phyloP scores from a whole-genome alignment of 2,888 invertebrate genomes.

The Aradus depressus region DNA sequence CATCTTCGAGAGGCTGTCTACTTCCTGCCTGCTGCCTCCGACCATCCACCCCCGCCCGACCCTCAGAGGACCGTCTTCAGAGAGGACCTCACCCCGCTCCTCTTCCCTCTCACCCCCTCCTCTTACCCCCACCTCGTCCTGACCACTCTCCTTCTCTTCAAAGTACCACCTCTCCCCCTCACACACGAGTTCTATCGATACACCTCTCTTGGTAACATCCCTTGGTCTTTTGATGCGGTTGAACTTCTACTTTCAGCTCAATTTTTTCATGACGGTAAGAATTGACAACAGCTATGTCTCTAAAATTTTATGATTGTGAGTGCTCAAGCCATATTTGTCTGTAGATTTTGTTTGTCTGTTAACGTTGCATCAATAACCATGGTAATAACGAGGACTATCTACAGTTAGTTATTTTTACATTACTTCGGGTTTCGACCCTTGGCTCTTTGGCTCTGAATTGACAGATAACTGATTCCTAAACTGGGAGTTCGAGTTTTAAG shows the following conservation, averaged over 20 bases:
- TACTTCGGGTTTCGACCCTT: too few species aligned
- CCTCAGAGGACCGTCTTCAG: slow-evolving; percentile 53
- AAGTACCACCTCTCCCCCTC: slow-evolving; percentile 35
- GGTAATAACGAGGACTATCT: too few species aligned
- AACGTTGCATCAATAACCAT: too few species aligned
- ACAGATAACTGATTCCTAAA: too few species aligned
- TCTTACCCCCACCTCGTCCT: slow-evolving; percentile 50
- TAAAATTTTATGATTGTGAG: too few species aligned
- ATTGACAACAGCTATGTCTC: too few species aligned
- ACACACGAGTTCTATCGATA: slow-evolving; percentile 24
- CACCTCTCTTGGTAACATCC: slow-evolving; percentile 23
- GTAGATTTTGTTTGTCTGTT: too few species aligned
- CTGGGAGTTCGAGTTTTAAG: too few species aligned
- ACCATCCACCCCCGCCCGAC: slow-evolving; percentile 33
- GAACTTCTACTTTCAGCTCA: slow-evolving; percentile 23
- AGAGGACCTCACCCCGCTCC: slow-evolving; percentile 53
- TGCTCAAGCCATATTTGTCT: too few species aligned
- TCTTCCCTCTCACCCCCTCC: slow-evolving; percentile 51
- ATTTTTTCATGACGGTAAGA: too few species aligned
- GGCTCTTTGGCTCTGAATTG: too few species aligned
- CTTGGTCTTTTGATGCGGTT: slow-evolving; percentile 28
- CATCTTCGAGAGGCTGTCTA: slow-evolving; percentile 58
- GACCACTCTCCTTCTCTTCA: slow-evolving; percentile 46
- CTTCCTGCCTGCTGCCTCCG: slow-evolving; percentile 46
- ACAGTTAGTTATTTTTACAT: too few species aligned